These are phyloP conservation scores for Penaeus japonicus DNA, from an alignment of 1,140 invertebrate genomes.

Conservation along the genomic window DNA sequence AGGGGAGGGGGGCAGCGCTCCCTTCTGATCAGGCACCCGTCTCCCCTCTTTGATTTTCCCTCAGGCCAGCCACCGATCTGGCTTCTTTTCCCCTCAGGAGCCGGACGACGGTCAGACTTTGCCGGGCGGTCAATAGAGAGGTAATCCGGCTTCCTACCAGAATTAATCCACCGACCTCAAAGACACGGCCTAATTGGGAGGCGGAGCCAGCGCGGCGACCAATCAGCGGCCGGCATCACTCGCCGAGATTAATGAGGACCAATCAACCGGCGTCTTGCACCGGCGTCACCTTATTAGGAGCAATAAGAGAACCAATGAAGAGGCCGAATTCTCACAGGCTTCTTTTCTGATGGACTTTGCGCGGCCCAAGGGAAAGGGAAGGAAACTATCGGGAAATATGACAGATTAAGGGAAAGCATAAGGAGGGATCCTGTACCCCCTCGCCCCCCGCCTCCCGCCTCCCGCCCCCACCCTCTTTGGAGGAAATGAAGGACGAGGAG, in stretches of 20 bases:
- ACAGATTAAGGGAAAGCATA: constrained; percentile 9
- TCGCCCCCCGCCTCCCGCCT: too few species aligned
- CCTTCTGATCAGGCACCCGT: constrained; percentile 47
- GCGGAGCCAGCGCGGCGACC: constrained; percentile 41
- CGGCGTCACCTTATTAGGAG: constrained; percentile 46
- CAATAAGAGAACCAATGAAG: constrained; percentile 52
- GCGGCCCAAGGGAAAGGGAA: background rate
- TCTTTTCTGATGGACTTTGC: constrained; percentile 32
- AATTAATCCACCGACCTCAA: constrained; percentile 53
- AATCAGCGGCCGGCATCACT: constrained; percentile 24
- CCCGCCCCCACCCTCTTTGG: background rate
- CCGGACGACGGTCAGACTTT: constrained; percentile 35
- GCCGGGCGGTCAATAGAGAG: constrained; percentile 43
- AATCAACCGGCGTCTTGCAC: constrained; percentile 48
- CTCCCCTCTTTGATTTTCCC: constrained; percentile 52
- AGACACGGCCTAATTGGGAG: constrained; percentile 49
- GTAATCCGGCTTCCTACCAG: constrained; percentile 51
- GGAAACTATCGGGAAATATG: background rate
- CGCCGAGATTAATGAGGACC: constrained; percentile 47
- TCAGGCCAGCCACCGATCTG: constrained; percentile 44
- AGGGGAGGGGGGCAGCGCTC: constrained; percentile 16
- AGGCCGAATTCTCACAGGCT: constrained; percentile 34
- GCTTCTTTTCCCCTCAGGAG: constrained; percentile 36
- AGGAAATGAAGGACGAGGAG: background rate
- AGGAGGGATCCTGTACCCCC: too few species aligned